Base-by-base conservation (phyloP, 2,797 vertebrate species). In the Pangasius mekongensis region DNA sequence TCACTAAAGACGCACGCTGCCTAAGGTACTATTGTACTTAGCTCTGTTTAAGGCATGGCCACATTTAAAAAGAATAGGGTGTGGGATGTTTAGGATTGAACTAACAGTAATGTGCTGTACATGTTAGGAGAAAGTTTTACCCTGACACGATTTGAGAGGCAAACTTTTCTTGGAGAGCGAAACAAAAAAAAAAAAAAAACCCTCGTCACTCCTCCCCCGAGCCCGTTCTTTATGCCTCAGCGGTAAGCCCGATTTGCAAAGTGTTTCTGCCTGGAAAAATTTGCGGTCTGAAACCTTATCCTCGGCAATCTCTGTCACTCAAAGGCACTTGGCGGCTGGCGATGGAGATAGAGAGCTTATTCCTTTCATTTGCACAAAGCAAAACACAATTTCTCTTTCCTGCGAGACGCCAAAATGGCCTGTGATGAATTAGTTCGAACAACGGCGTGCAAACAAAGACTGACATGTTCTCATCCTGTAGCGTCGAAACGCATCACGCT, bases 181-280 rank as follows among this genome's bases (percentile, higher is more conserved):
- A 92, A 94, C 94, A 43, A 43, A 43, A 43, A 43, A 43, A 47
- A 7, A 4, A 3, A 39, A 39, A 39, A 33, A 33, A 33, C 0
- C 39, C 89, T 88, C 84, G 89, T 93, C 62, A 30, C 58, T 82
- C 60, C 39, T 16, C 36, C 24, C 74, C 80, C 88, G 91, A 90
- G 92, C 93, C 93, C 93, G 92, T 94, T 95, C 94, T 96, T 95
- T 92, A 94, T 93, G 95, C 95, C 92, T 96, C 95, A 91, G 86
- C 94, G 94, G 89, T 96, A 96, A 96, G 90, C 96, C 95, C 95
- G 94, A 96, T 96, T 96, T 96, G 93, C 94, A 85, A 86, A 94
- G 93, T 92, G 94, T 90, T 93, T 95, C 93, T 90, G 91, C 92
- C 93, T 91, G 89, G 92, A 95, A 94, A 95, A 94, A 95, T 95